Percentiles rank a stretch among this genome's conserved stretches.
phyloP scores from a whole-genome alignment of 2,888 invertebrate species.

The Sminthurinus aureus region DNA sequence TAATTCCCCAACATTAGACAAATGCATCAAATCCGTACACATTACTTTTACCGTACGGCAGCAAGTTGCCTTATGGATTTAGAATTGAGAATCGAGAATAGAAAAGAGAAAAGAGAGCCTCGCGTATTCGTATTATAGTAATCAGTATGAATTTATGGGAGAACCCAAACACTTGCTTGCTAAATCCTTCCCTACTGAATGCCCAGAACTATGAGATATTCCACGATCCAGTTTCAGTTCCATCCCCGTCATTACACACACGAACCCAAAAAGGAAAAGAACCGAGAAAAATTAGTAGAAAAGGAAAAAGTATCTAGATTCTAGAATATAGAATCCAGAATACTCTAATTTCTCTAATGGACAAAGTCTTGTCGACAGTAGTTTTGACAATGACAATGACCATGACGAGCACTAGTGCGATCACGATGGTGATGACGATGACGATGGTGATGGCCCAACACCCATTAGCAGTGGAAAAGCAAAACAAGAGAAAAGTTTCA shows the following conservation, averaged over 20 bases:
- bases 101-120: too few relatives aligned
- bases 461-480: not conserved
- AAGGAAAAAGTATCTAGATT: too few relatives aligned
- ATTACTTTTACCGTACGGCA: too few relatives aligned
- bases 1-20: not conserved
- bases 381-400: not conserved
- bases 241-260: not conserved
- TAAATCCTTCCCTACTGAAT: not conserved
- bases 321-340: not conserved
- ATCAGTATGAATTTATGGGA: not conserved
- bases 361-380: not conserved
- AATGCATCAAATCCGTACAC: too few relatives aligned
- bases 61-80: too few relatives aligned
- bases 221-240: not conserved
- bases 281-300: too few relatives aligned
- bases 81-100: too few relatives aligned
- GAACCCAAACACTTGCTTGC: not conserved
- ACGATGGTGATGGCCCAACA: too few relatives aligned
- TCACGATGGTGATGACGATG: not conserved
- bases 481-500: constrained; percentile 33
- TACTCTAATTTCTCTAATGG: not conserved
- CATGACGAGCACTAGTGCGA: not conserved
- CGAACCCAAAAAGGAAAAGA: too few relatives aligned
- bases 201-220: not conserved
- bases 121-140: too few relatives aligned